These are phyloP conservation scores for Labroides dimidiatus DNA, from an alignment of 2,797 vertebrate genomes.

Conservation along the genomic window DNA sequence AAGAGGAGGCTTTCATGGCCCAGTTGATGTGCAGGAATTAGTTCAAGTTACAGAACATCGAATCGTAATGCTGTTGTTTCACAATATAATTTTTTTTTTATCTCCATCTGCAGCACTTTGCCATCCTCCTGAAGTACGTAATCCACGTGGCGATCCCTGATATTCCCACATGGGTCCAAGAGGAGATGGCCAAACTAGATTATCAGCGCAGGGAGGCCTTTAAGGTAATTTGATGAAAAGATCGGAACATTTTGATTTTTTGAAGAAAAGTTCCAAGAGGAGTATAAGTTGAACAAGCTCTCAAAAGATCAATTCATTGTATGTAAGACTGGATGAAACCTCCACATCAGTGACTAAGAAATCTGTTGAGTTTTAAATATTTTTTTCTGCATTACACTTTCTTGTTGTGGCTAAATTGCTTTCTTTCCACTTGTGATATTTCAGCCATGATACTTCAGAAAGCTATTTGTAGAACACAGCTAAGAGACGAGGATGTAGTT, in stretches of 20 bases:
- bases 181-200: conserved; percentile 97
- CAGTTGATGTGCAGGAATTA: conserved; percentile 43
- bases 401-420: neutral
- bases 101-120: conserved; percentile 88
- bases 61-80: neutral
- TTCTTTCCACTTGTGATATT: conserved; percentile 15
- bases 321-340: conserved; percentile 4
- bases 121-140: conserved; percentile 93
- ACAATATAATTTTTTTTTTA: neutral
- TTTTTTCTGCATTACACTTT: conserved; percentile 25
- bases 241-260: neutral
- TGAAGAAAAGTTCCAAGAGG: neutral
- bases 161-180: conserved; percentile 94
- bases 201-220: conserved; percentile 96
- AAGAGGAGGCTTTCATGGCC: conserved; percentile 44
- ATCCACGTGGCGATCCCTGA: conserved; percentile 97
- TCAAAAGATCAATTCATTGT: neutral
- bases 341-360: neutral
- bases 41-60: conserved; percentile 13
- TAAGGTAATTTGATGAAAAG: conserved; percentile 84
- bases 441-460: neutral
- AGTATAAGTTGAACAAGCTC: neutral
- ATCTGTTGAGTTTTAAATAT: conserved; percentile 1
- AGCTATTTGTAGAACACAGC: neutral
- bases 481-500: conserved; percentile 2